Percentiles rank a stretch among this genome's conserved stretches.
Evolutionary conservation across 2,797 vertebrate species (phyloP).

Genomic region (Lithobates pipiens): DNA sequence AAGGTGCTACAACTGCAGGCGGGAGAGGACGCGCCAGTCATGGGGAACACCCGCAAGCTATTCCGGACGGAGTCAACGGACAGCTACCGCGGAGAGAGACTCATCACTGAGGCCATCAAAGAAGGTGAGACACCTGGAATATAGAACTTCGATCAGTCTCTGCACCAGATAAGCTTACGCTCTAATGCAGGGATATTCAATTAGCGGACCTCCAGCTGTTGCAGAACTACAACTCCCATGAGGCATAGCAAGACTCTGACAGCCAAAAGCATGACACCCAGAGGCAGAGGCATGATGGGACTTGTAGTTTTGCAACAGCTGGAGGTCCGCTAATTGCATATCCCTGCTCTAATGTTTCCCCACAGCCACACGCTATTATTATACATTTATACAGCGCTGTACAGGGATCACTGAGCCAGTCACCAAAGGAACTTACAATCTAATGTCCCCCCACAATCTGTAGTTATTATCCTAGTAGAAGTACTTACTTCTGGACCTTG

Average conservation of each 20-base stretch:
- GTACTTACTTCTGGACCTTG: too few relatives aligned
- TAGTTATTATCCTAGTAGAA: too few relatives aligned
- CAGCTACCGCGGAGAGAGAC: constrained; percentile 80
- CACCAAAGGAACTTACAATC: background rate
- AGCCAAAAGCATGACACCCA: too few relatives aligned
- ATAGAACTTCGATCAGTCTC: too few relatives aligned
- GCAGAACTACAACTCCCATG: too few relatives aligned
- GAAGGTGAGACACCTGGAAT: constrained; percentile 77
- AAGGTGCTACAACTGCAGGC: constrained; percentile 84
- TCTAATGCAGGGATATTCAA: too few relatives aligned
- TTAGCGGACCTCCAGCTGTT: too few relatives aligned
- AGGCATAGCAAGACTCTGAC: too few relatives aligned
- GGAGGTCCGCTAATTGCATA: too few relatives aligned
- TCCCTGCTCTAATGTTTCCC: background rate
- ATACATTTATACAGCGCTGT: background rate
- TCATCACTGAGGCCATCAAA: constrained; percentile 81
- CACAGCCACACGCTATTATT: background rate
- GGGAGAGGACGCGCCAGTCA: constrained; percentile 65
- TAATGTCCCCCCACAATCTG: background rate
- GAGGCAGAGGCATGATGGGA: too few relatives aligned
- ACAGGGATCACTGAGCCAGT: background rate
- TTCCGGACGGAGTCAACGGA: constrained; percentile 83
- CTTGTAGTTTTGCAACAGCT: too few relatives aligned
- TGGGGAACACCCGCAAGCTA: constrained; percentile 76
- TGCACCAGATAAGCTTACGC: background rate